Evolutionary conservation across 1,140 invertebrate genomes (phyloP).

Genomic region (Ectropis grisescens): DNA sequence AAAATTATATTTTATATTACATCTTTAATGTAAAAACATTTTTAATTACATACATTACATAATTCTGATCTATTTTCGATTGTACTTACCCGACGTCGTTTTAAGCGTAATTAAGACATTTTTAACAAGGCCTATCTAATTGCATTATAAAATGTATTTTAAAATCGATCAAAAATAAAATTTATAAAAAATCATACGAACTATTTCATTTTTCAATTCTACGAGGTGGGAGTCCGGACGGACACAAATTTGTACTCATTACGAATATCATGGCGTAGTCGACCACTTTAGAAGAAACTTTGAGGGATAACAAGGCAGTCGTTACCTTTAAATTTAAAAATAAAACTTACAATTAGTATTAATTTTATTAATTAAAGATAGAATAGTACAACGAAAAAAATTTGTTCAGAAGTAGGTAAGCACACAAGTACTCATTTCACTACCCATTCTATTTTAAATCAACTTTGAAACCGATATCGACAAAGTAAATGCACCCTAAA

Average conservation of each 20-base stretch:
- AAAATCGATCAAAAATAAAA: conserved; percentile 45
- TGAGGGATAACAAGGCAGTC: conserved; percentile 14
- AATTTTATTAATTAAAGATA: conserved; percentile 55
- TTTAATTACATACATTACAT: conserved; percentile 47
- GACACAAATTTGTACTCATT: not conserved
- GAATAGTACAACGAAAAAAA: conserved; percentile 18
- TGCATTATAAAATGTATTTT: conserved; percentile 37
- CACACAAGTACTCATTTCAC: too few species aligned
- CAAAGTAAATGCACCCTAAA: not conserved
- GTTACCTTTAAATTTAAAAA: conserved; percentile 39
- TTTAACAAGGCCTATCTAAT: conserved; percentile 33
- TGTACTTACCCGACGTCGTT: conserved; percentile 39
- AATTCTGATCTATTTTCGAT: conserved; percentile 35
- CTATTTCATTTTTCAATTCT: conserved; percentile 8
- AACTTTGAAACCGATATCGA: not conserved
- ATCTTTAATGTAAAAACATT: conserved; percentile 33
- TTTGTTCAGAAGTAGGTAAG: not conserved
- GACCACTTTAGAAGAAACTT: not conserved
- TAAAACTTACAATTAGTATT: conserved; percentile 59
- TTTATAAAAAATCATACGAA: conserved; percentile 31
- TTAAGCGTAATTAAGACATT: conserved; percentile 40
- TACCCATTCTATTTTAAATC: too few species aligned
- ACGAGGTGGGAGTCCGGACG: not conserved
- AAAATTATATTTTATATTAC: conserved; percentile 40
- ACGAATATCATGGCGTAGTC: too few species aligned